Evolutionary conservation across 2,113 vertebrate species (phyloP).

Genomic region (Istiophorus platypterus): DNA sequence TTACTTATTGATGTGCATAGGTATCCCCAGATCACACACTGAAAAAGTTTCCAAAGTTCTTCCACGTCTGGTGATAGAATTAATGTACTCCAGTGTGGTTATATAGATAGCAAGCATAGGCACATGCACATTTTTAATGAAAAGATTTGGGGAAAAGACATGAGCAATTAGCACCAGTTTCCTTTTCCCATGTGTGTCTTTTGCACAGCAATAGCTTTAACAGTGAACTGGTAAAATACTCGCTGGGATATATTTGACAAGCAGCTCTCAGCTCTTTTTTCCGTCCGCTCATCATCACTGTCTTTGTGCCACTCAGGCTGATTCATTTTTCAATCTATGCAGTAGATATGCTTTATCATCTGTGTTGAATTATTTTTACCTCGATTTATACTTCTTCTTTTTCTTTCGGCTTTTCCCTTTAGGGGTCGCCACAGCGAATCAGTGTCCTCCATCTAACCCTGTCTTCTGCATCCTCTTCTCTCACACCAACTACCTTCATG

Average conservation of each 20-base stretch:
- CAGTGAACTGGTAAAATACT: conserved; percentile 44
- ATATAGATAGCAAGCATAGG: background rate
- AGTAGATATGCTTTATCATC: background rate
- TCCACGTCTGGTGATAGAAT: background rate
- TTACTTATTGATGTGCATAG: conserved; percentile 73
- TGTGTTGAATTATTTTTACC: background rate
- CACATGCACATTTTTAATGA: conserved; percentile 29
- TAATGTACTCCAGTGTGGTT: background rate
- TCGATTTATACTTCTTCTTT: background rate
- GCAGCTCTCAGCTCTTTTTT: conserved; percentile 25
- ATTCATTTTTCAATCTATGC: background rate
- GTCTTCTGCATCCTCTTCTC: too few relatives aligned
- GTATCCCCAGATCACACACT: conserved; percentile 51
- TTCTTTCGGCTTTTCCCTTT: too few relatives aligned
- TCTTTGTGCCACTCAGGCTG: background rate
- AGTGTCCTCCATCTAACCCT: too few relatives aligned
- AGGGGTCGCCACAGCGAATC: too few relatives aligned
- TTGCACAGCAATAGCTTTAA: conserved; percentile 38
- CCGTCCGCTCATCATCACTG: background rate
- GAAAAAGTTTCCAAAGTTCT: conserved; percentile 52
- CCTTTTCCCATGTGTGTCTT: conserved; percentile 21
- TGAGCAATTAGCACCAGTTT: conserved; percentile 56
- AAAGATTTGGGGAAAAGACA: conserved; percentile 20
- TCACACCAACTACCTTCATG: too few relatives aligned
- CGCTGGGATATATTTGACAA: conserved; percentile 43